These are phyloP conservation scores for Labeo calbasu DNA, from an alignment of 2,797 vertebrate genomes.

Conservation along the genomic window DNA sequence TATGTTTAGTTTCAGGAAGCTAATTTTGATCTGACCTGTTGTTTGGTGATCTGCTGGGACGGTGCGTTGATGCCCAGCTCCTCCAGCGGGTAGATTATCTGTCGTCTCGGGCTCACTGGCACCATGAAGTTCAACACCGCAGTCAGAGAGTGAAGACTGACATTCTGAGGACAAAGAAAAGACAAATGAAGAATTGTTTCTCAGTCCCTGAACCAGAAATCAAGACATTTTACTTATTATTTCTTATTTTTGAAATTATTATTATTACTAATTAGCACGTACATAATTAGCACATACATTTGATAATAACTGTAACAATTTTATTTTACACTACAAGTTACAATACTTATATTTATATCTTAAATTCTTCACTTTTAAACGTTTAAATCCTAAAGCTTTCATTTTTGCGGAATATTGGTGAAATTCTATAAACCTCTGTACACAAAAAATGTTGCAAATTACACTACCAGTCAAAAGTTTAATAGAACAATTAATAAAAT, in stretches of 20 bases:
- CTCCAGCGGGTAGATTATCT: conserved; percentile 93
- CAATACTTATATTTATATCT: background rate
- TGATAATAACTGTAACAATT: background rate
- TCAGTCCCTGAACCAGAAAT: background rate
- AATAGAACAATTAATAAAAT: background rate
- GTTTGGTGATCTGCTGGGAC: conserved; percentile 83
- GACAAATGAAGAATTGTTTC: background rate
- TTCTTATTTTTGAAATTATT: background rate
- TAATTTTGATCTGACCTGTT: conserved; percentile 84
- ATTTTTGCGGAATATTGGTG: background rate
- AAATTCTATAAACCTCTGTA: background rate
- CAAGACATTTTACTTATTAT: no score
- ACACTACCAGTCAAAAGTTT: background rate
- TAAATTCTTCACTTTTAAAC: background rate
- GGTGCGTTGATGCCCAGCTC: conserved; percentile 90
- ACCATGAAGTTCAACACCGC: conserved; percentile 86
- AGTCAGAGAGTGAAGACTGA: conserved; percentile 83
- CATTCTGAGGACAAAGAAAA: conserved; percentile 78
- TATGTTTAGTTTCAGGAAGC: background rate
- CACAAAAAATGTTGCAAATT: background rate
- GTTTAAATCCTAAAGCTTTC: background rate
- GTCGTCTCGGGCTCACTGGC: conserved; percentile 89
- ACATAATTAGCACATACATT: no score
- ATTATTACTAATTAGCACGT: conserved; percentile 15
- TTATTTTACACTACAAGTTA: background rate